These are phyloP conservation scores for Heliocidaris erythrogramma DNA, from an alignment of 35 echinoderm and acorn worm species.

Conservation along the genomic window DNA sequence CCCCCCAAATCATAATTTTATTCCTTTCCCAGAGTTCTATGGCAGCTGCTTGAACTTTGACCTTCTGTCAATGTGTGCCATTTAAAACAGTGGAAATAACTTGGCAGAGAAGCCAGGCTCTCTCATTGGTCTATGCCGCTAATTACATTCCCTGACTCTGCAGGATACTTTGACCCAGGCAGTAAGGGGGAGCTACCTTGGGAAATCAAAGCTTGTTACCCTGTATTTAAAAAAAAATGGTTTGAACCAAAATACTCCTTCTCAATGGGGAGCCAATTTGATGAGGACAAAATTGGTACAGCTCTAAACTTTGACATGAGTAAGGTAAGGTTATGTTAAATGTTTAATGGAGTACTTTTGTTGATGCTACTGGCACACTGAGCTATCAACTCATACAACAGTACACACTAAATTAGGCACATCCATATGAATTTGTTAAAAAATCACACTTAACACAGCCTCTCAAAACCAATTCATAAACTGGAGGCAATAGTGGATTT, in stretches of 20 bases:
- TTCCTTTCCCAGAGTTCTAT: not conserved
- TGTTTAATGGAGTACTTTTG: not conserved
- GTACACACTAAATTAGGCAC: too few relatives aligned
- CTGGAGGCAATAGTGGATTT: too few relatives aligned
- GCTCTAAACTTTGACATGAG: not conserved
- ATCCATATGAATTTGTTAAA: too few relatives aligned
- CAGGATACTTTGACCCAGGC: not conserved
- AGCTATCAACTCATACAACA: not conserved
- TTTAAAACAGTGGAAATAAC: slow-evolving; percentile 4
- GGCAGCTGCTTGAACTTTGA: not conserved
- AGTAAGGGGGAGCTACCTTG: not conserved
- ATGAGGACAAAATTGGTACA: not conserved
- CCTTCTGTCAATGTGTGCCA: not conserved
- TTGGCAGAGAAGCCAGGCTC: not conserved
- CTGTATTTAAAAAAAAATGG: not conserved
- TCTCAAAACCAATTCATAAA: too few relatives aligned
- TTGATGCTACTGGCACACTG: not conserved
- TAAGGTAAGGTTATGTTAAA: not conserved
- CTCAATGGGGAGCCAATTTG: not conserved
- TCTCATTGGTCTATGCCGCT: not conserved
- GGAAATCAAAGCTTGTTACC: not conserved
- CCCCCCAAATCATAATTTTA: not conserved
- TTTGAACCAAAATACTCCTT: not conserved
- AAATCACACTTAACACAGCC: too few relatives aligned
- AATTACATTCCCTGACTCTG: not conserved